Evolutionary conservation across 2,888 invertebrate species (phyloP).

Genomic region (Dasysyrphus tricinctus): DNA sequence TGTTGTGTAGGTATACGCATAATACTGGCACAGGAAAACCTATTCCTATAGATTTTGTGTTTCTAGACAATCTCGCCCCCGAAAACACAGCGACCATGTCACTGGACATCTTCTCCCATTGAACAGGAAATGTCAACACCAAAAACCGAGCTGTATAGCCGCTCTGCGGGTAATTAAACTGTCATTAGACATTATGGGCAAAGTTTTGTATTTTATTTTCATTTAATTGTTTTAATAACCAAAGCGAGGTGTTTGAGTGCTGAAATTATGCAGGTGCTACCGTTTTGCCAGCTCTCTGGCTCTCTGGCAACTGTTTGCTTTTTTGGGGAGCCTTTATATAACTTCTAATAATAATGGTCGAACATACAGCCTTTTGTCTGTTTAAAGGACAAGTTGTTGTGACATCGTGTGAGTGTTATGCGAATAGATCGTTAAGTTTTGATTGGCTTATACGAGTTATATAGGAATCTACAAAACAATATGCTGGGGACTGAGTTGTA

Average conservation of each 20-base stretch:
- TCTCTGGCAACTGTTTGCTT: not conserved
- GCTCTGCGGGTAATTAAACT: constrained; percentile 75
- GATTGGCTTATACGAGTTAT: constrained; percentile 33
- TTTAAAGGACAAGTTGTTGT: constrained; percentile 16
- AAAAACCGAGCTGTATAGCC: constrained; percentile 25
- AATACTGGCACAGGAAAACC: not conserved
- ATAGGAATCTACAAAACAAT: constrained; percentile 41
- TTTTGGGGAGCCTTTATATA: not conserved
- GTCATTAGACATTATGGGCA: constrained; percentile 67
- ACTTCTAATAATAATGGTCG: not conserved
- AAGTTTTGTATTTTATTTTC: constrained; percentile 73
- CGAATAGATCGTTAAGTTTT: constrained; percentile 62
- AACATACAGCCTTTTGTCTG: not conserved
- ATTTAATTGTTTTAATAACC: constrained; percentile 73
- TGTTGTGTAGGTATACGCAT: not conserved
- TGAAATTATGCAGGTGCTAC: constrained; percentile 73
- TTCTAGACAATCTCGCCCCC: constrained; percentile 14
- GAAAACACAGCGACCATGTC: constrained; percentile 4
- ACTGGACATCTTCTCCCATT: constrained; percentile 59
- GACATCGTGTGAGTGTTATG: constrained; percentile 17
- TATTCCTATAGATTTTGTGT: not conserved
- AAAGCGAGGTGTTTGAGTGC: constrained; percentile 70
- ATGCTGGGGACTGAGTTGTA: constrained; percentile 50
- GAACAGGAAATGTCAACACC: constrained; percentile 72
- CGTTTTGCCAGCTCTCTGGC: constrained; percentile 1